Conservation (phyloP, 2,113 vertebrate species). For the Octodon degus region DNA sequence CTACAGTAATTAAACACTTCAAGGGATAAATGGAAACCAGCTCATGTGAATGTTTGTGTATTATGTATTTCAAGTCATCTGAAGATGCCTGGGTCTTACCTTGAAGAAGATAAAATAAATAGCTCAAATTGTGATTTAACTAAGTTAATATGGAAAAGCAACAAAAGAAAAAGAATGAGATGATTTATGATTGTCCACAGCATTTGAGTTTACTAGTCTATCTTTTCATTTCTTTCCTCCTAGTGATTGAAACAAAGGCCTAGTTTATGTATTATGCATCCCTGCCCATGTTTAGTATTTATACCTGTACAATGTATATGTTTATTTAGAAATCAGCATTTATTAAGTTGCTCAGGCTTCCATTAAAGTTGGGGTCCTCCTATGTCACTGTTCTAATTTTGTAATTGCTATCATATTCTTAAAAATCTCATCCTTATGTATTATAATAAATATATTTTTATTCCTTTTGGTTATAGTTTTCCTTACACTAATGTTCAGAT, state of each 20-base stretch:
- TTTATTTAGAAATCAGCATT: not conserved
- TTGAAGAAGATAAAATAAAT: not conserved
- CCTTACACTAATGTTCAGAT: not conserved
- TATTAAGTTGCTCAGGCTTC: not conserved
- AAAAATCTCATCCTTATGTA: not conserved
- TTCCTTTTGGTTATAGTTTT: not conserved
- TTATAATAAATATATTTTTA: not conserved
- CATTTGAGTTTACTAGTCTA: not conserved
- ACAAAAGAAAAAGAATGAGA: not conserved
- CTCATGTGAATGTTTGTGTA: not conserved
- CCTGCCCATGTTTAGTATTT: not conserved
- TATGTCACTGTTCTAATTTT: not conserved
- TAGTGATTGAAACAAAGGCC: not conserved
- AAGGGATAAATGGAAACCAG: not conserved
- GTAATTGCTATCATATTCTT: not conserved
- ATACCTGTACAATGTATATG: not conserved
- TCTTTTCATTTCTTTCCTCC: not conserved
- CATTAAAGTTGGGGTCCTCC: not conserved
- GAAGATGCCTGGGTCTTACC: not conserved
- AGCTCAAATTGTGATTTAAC: not conserved
- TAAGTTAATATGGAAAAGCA: not conserved
- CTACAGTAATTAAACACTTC: not conserved
- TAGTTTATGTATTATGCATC: too few relatives aligned
- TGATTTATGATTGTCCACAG: not conserved
- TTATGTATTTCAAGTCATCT: not conserved